phyloP scores from a whole-genome alignment of 37 sponge, comb jelly and placozoan genomes.

The Oscarella lobularis region DNA sequence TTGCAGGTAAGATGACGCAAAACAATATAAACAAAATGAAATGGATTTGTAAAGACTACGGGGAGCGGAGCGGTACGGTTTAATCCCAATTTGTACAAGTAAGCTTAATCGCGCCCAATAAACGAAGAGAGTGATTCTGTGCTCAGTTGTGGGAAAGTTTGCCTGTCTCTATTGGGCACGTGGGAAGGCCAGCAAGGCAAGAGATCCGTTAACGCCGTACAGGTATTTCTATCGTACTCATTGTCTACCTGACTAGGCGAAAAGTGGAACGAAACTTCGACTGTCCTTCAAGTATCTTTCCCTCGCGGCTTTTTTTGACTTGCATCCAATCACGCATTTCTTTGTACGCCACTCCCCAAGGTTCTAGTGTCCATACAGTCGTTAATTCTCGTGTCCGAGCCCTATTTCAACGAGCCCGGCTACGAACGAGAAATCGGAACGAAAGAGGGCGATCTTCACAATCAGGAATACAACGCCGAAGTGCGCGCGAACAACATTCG shows the following conservation, averaged over 20 bases:
- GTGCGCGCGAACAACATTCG: constrained; percentile 51
- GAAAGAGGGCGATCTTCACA: constrained; percentile 49
- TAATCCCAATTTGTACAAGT: constrained; percentile 8
- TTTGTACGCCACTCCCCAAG: constrained; percentile 10
- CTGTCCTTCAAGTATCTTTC: background rate
- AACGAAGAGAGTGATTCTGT: too few relatives aligned
- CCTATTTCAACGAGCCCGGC: constrained; percentile 95
- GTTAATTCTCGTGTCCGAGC: constrained; percentile 84
- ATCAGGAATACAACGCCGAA: constrained; percentile 68
- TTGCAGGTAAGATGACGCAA: background rate
- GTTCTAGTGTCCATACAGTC: constrained; percentile 94
- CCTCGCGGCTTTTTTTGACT: too few relatives aligned
- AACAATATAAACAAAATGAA: background rate
- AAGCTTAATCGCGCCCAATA: too few relatives aligned
- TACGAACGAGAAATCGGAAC: constrained; percentile 80
- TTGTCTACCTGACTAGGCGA: background rate
- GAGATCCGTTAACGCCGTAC: background rate
- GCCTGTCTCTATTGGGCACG: background rate
- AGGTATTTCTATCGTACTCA: background rate
- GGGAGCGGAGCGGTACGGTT: background rate
- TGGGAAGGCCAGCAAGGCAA: constrained; percentile 3
- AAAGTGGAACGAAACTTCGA: background rate
- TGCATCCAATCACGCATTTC: background rate
- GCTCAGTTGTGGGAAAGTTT: constrained; percentile 1
- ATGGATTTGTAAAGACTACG: constrained; percentile 1